Conservation (phyloP, 53 echinoderm and acorn worm genomes). For the Crossaster papposus region DNA sequence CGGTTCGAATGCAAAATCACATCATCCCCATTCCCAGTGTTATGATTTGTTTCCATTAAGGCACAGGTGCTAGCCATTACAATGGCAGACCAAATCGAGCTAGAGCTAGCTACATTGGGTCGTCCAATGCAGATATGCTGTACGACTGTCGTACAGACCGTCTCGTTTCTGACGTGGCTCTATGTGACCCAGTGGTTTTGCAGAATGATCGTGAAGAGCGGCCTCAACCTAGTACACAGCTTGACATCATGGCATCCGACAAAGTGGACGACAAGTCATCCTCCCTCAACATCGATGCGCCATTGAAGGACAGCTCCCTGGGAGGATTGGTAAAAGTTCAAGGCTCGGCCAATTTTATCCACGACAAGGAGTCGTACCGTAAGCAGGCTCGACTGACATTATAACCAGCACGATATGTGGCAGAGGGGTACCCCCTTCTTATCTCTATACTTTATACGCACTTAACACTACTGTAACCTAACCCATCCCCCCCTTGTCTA, state of each 20-base stretch:
- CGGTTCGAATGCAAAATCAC: too few species aligned
- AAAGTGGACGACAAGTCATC: slow-evolving; percentile 42
- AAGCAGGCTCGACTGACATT: slow-evolving; percentile 58
- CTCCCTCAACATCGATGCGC: slow-evolving; percentile 37
- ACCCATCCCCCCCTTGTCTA: too few species aligned
- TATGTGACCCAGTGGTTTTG: slow-evolving; percentile 50
- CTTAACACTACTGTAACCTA: too few species aligned
- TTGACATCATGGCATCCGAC: slow-evolving; percentile 42
- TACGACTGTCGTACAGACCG: slow-evolving; percentile 64
- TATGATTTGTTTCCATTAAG: background rate
- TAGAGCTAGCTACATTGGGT: slow-evolving; percentile 53
- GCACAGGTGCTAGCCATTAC: background rate
- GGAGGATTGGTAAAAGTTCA: slow-evolving; percentile 42
- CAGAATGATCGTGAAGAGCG: slow-evolving; percentile 17
- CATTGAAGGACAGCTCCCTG: slow-evolving; percentile 58
- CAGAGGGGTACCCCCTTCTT: too few species aligned
- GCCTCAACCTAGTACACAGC: slow-evolving; percentile 35
- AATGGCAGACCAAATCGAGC: slow-evolving; percentile 13
- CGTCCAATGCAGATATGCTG: slow-evolving; percentile 63
- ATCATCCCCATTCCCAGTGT: too few species aligned
- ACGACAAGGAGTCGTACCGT: slow-evolving; percentile 21
- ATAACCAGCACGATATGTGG: too few species aligned
- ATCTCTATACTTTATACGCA: too few species aligned
- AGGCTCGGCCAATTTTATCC: slow-evolving; percentile 64
- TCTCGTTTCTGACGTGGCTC: slow-evolving; percentile 38